Evolutionary conservation across 2,113 vertebrate genomes (phyloP).

Genomic region (Motacilla tschutschensis): DNA sequence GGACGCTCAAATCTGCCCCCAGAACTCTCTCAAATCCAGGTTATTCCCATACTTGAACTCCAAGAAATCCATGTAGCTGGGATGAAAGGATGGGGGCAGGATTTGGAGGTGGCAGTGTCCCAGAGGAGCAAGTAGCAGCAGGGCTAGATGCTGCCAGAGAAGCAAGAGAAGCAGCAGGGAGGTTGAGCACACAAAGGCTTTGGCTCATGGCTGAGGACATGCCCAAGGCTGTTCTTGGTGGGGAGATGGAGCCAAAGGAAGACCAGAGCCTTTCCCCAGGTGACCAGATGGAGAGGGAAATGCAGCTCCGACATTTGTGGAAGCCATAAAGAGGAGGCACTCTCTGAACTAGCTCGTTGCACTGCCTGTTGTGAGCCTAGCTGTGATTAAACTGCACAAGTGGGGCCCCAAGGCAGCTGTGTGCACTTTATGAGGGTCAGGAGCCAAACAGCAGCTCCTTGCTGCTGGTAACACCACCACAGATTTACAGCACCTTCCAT

Average conservation of each 20-base stretch:
- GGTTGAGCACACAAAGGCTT: fast-evolving
- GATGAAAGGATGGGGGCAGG: not conserved
- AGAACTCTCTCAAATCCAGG: not conserved
- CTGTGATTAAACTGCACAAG: not conserved
- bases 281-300: not conserved
- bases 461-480: not conserved
- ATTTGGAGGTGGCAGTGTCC: not conserved
- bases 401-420: not conserved
- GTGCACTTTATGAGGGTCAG: not conserved
- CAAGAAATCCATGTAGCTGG: fast-evolving
- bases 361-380: not conserved
- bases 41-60: not conserved
- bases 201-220: not conserved
- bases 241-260: not conserved
- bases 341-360: fast-evolving
- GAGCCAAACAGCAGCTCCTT: not conserved
- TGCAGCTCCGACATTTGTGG: not conserved
- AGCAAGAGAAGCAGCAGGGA: not conserved
- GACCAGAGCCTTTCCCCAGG: not conserved
- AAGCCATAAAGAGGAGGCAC: not conserved
- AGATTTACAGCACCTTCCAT: not conserved
- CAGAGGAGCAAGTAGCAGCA: not conserved
- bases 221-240: not conserved
- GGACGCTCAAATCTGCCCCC: fast-evolving
- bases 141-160: not conserved